Evolutionary conservation across 2,113 vertebrate species (phyloP).

Genomic region (Pycnonotus jocosus): DNA sequence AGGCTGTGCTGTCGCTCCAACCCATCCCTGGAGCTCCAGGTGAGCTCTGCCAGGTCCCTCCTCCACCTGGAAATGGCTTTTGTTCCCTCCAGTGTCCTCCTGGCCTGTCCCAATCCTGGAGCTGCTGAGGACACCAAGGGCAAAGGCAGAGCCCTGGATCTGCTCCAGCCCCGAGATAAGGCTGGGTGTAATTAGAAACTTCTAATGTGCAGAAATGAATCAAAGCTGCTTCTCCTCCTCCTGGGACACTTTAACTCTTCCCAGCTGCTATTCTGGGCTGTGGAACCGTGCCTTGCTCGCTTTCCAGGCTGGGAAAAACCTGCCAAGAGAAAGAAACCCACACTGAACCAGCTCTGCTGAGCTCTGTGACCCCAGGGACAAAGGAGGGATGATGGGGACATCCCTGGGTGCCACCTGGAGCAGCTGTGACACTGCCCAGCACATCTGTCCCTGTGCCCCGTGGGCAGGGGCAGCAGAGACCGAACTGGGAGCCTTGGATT

Average conservation of each 20-base stretch:
- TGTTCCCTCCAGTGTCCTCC: background rate
- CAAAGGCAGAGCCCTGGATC: background rate
- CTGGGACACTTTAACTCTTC: slow-evolving; percentile 26
- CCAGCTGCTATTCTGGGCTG: background rate
- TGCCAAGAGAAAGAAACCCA: background rate
- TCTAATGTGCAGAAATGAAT: slow-evolving; percentile 26
- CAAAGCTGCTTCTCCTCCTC: slow-evolving; percentile 31
- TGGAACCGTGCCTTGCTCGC: background rate
- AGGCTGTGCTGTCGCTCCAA: background rate
- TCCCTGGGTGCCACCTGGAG: background rate
- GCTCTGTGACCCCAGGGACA: background rate
- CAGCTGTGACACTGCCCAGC: background rate
- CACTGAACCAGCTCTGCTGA: background rate
- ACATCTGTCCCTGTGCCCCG: background rate
- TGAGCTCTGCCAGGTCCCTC: background rate
- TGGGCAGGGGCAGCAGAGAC: background rate
- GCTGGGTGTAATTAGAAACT: slow-evolving; percentile 25
- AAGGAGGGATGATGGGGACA: background rate
- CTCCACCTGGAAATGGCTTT: background rate
- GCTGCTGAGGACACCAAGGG: background rate
- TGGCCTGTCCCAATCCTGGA: background rate
- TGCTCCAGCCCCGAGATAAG: background rate
- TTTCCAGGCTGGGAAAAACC: background rate
- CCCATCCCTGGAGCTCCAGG: background rate
- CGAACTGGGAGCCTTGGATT: background rate